phyloP scores from a whole-genome alignment of 2,797 vertebrate species.

The Choloepus didactylus region DNA sequence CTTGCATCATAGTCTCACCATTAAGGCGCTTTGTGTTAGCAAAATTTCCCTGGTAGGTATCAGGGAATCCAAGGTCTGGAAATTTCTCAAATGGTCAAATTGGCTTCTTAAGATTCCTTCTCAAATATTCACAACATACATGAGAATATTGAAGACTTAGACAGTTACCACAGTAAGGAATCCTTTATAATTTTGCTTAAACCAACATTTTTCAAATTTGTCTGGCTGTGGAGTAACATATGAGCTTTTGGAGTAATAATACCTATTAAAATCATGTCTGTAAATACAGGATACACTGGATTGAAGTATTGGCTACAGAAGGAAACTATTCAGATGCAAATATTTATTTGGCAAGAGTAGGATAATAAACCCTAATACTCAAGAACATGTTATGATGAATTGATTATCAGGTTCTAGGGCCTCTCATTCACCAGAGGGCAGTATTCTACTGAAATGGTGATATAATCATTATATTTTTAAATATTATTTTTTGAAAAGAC shows the following conservation, averaged over 20 bases:
- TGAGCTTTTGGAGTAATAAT: not conserved
- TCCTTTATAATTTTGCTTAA: conserved; percentile 27
- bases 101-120: not conserved
- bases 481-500: conserved; percentile 47
- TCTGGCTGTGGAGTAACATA: not conserved
- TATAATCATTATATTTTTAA: conserved; percentile 18
- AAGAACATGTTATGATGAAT: not conserved
- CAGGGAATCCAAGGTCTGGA: not conserved
- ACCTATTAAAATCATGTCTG: not conserved
- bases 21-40: not conserved
- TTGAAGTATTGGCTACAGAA: not conserved
- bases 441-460: not conserved
- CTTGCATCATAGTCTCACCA: not conserved
- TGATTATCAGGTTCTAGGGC: not conserved
- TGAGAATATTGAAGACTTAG: not conserved
- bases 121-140: not conserved
- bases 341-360: not conserved
- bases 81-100: not conserved
- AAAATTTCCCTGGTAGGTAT: not conserved
- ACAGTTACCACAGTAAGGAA: not conserved
- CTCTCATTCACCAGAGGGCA: not conserved
- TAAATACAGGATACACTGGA: not conserved
- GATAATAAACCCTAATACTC: not conserved
- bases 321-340: not conserved
- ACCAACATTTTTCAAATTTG: not conserved